phyloP scores from a whole-genome alignment of 2,113 vertebrate genomes.

The Laterallus jamaicensis region DNA sequence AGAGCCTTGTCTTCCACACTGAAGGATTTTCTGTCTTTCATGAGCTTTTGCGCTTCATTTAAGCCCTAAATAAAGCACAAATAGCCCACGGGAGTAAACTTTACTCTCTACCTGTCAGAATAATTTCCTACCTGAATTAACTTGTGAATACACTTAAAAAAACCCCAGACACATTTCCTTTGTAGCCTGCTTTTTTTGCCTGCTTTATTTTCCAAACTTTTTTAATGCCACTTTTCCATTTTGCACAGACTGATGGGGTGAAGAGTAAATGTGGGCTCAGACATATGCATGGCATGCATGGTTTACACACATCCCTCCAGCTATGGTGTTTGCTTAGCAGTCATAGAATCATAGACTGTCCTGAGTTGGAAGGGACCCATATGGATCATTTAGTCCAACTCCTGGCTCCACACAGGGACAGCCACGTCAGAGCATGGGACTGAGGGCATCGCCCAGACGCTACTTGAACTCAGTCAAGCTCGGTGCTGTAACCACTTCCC shows the following conservation, averaged over 20 bases:
- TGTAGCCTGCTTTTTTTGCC: neutral
- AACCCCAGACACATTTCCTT: neutral
- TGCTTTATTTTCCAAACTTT: neutral
- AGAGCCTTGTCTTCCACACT: neutral
- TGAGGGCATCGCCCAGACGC: too few species aligned
- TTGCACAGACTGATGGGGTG: neutral
- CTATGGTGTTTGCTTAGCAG: neutral
- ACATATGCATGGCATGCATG: neutral
- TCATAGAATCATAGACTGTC: too few species aligned
- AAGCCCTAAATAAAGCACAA: slow-evolving; percentile 57
- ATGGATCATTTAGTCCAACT: too few species aligned
- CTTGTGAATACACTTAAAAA: slow-evolving; percentile 29
- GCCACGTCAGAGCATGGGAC: too few species aligned
- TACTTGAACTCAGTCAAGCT: too few species aligned
- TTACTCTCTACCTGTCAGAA: slow-evolving; percentile 60
- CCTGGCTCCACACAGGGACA: too few species aligned
- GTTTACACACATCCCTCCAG: neutral
- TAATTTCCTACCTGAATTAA: slow-evolving; percentile 66
- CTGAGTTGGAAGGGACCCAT: too few species aligned
- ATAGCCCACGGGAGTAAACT: slow-evolving; percentile 37
- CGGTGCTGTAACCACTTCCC: too few species aligned
- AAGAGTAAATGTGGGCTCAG: neutral
- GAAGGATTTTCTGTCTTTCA: slow-evolving; percentile 51
- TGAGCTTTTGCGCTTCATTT: slow-evolving; percentile 51
- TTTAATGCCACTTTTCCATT: neutral